Conservation (phyloP, 2,888 invertebrate genomes). For the Buathra laborator region DNA sequence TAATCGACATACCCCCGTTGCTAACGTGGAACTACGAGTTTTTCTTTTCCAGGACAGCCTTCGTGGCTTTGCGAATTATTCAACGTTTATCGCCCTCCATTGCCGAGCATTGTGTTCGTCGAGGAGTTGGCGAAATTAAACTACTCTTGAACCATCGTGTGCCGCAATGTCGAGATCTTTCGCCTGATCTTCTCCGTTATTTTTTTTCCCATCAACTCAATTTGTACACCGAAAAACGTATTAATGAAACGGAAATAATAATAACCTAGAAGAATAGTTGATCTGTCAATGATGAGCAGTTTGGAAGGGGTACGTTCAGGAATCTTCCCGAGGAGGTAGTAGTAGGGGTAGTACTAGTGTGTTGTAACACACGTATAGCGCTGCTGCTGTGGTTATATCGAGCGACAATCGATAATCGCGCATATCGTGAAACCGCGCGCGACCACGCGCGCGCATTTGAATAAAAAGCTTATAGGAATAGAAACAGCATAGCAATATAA, state of each 20-base stretch:
- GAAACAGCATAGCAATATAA: too few species aligned
- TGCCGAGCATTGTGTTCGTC: conserved; percentile 21
- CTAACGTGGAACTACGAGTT: conserved; percentile 4
- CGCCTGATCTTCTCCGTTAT: background rate
- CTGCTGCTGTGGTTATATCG: too few species aligned
- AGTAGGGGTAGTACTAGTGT: too few species aligned
- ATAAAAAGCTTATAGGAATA: too few species aligned
- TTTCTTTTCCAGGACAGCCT: conserved; percentile 28
- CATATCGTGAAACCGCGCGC: too few species aligned
- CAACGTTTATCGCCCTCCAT: conserved; percentile 54
- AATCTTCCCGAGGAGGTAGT: too few species aligned
- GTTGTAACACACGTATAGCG: too few species aligned
- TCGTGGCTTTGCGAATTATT: conserved; percentile 13
- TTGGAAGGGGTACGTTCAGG: too few species aligned
- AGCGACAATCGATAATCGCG: too few species aligned
- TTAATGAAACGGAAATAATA: conserved; percentile 51
- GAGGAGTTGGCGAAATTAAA: conserved; percentile 4
- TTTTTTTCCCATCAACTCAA: conserved; percentile 32
- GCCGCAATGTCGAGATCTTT: background rate
- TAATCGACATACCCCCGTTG: conserved; percentile 13
- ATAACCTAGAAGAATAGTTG: conserved; percentile 57
- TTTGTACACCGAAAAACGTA: conserved; percentile 31
- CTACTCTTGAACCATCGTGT: background rate
- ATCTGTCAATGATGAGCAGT: conserved; percentile 44
- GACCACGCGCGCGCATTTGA: too few species aligned